Conservation (phyloP, 2,888 invertebrate genomes). For the Gerosis bhagava region DNA sequence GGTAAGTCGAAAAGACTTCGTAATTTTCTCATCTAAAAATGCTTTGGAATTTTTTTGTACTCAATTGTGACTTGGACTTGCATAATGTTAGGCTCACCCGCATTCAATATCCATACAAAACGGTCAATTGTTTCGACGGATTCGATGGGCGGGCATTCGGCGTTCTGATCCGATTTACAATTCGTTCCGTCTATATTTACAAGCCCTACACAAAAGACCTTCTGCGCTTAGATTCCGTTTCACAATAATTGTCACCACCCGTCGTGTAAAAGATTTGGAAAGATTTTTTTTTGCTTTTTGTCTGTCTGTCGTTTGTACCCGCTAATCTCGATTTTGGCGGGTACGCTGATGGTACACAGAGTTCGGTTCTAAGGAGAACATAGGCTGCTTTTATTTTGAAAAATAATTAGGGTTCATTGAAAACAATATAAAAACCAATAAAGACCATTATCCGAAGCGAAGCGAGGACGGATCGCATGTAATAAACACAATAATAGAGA, state of each 20-base stretch:
- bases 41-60: constrained; percentile 66
- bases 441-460: too few species aligned
- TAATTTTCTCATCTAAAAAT: constrained; percentile 59
- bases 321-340: too few species aligned
- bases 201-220: constrained; percentile 53
- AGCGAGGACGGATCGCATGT: too few species aligned
- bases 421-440: too few species aligned
- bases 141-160: constrained; percentile 67
- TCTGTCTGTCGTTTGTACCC: too few species aligned
- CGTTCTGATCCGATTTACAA: constrained; percentile 70
- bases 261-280: constrained; percentile 46
- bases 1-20: constrained; percentile 56
- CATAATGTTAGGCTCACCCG: constrained; percentile 64
- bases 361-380: too few species aligned
- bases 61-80: constrained; percentile 72
- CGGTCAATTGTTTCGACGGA: constrained; percentile 68
- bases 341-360: too few species aligned
- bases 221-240: constrained; percentile 42
- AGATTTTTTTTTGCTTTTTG: constrained; percentile 5
- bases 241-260: constrained; percentile 53
- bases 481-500: too few species aligned
- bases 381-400: too few species aligned
- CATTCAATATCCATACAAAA: constrained; percentile 57
- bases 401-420: too few species aligned
- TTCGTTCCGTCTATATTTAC: constrained; percentile 75